Conservation (phyloP, 2,888 invertebrate genomes). For the Mythimna pallens region DNA sequence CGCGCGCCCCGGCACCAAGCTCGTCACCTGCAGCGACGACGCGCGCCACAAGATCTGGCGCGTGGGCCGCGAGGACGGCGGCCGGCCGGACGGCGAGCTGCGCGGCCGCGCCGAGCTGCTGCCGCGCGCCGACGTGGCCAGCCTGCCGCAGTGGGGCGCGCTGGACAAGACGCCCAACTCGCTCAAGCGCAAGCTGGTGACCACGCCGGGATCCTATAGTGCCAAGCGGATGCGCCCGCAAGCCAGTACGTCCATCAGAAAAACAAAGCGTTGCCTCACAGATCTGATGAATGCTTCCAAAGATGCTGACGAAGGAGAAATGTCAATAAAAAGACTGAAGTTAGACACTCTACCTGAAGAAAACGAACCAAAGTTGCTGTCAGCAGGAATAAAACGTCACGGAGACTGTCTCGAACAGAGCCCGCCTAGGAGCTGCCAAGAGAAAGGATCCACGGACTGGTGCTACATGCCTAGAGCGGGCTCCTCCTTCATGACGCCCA, state of each 20-base stretch:
- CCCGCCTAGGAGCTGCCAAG: slow-evolving; percentile 60
- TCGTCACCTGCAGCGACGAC: slow-evolving; percentile 96
- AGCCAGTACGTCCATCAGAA: slow-evolving; percentile 61
- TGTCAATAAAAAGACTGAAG: slow-evolving; percentile 72
- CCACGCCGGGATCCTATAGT: slow-evolving; percentile 69
- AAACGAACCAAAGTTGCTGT: slow-evolving; percentile 62
- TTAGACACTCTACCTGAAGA: slow-evolving; percentile 67
- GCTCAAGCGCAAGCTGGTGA: slow-evolving; percentile 77
- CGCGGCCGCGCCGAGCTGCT: slow-evolving; percentile 80
- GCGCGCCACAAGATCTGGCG: slow-evolving; percentile 95
- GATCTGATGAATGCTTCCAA: slow-evolving; percentile 80
- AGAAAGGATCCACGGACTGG: slow-evolving; percentile 70
- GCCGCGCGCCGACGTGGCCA: slow-evolving; percentile 68
- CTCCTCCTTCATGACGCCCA: slow-evolving; percentile 81
- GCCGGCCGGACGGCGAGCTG: slow-evolving; percentile 70
- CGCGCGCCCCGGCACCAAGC: slow-evolving; percentile 88
- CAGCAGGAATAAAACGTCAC: slow-evolving; percentile 77
- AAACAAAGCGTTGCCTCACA: slow-evolving; percentile 83
- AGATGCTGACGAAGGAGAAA: slow-evolving; percentile 72
- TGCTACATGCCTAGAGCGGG: slow-evolving; percentile 75
- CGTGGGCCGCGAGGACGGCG: slow-evolving; percentile 89
- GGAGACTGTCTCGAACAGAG: slow-evolving; percentile 71
- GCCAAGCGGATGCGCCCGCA: slow-evolving; percentile 65
- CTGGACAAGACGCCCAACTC: slow-evolving; percentile 88
- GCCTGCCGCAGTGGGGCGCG: slow-evolving; percentile 75